Base-by-base conservation (phyloP, 2,797 vertebrate species). In the Oreortyx pictus region DNA sequence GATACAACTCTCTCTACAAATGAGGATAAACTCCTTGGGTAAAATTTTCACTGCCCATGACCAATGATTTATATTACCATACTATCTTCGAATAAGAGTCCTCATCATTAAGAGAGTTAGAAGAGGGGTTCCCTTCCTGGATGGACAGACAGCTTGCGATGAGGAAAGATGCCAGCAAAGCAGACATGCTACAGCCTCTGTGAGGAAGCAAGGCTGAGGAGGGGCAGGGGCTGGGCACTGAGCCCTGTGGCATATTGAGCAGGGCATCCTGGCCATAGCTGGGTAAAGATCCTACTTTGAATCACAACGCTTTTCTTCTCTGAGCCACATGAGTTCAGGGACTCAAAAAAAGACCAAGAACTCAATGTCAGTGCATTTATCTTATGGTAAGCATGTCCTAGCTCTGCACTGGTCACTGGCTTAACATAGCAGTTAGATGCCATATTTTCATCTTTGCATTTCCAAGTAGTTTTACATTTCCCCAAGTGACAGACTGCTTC, bases 181-280 rank as follows among this genome's bases (percentile, higher is more conserved):
- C 77, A 68, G 64, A 56, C 72, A 37, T 2, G 2, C n/a, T 37
- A 37, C 39, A 82, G 72, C 19, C 67, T 57, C 31, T 18, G 8
- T 5, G 6, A 61, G 47, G 23, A 22, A 56, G 27, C 11, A 4
- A 5, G 27, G 29, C 33, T 2, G 1, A 73, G 67, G 70, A 49
- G 25, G 8, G 5, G 0, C 14, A 20, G 33, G 24, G 35, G 25
- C 35, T 18, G 29, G 18, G 43, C 11, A 23, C 61, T 5, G 27
- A 75, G 52, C 13, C 49, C 23, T 5, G 1, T 27, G 12, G 22
- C 2, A 0, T 10, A 6, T 11, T 22, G 8, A 5, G 56, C 16
- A 6, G 37, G 3, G 7, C 29, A 68, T 29, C 4, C 71, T 24
- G 76, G 75, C 54, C 6, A 41, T 22, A 62, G 4, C 44, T 33